Conservation (phyloP, 2,797 vertebrate species). For the Melanotaenia nigrans region DNA sequence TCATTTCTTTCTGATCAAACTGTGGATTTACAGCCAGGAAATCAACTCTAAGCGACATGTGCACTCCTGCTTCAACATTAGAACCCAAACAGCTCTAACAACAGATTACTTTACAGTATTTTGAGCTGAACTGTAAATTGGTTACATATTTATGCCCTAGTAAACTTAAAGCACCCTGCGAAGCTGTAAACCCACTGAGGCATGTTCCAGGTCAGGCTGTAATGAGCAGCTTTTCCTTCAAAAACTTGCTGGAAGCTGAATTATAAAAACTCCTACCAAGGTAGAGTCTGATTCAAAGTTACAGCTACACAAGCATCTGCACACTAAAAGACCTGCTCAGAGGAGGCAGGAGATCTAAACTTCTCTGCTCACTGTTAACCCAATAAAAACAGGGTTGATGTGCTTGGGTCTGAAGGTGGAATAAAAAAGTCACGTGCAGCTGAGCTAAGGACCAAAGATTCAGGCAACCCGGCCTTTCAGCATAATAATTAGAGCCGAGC, state of each 20-base stretch:
- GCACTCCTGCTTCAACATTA: too few relatives aligned
- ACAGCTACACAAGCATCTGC: not conserved
- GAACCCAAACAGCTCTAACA: not conserved
- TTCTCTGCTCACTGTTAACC: too few relatives aligned
- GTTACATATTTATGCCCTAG: constrained; percentile 37
- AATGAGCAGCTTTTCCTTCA: constrained; percentile 28
- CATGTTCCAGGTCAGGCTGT: constrained; percentile 12
- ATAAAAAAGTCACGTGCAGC: too few relatives aligned
- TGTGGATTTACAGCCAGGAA: constrained; percentile 5
- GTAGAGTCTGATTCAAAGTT: constrained; percentile 9
- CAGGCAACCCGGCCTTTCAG: constrained; percentile 29
- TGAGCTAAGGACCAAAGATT: constrained; percentile 23
- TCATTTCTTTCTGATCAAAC: constrained; percentile 5
- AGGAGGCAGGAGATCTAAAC: not conserved
- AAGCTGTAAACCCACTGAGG: constrained; percentile 30
- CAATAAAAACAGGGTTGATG: too few relatives aligned
- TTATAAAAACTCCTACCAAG: constrained; percentile 11
- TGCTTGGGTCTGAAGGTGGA: too few relatives aligned
- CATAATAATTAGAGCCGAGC: constrained; percentile 30
- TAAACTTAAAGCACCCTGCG: constrained; percentile 17
- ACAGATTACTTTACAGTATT: not conserved
- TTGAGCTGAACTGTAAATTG: not conserved
- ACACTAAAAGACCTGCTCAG: not conserved
- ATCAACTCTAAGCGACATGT: not conserved
- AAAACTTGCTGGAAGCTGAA: constrained; percentile 2